A percentile compares a stretch with the other conserved stretches of the same genome.
Evolutionary conservation across 2,888 invertebrate species (phyloP).

Genomic region (Brenthis daphne): DNA sequence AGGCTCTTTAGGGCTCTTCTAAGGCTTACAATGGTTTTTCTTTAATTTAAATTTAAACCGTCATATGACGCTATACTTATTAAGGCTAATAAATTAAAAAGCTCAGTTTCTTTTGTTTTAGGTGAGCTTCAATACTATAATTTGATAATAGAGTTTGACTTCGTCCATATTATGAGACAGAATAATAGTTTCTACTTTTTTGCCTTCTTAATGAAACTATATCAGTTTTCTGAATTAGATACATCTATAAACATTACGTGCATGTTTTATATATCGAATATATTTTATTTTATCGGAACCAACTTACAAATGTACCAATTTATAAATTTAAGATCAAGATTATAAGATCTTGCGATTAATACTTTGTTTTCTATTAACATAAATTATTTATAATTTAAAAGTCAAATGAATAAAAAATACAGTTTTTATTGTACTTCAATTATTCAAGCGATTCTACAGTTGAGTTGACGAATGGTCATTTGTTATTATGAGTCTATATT

Average conservation of each 20-base stretch:
- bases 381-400: slow-evolving; percentile 60
- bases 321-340: neutral
- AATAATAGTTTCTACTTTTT: too few species aligned
- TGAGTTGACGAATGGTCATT: slow-evolving; percentile 56
- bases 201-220: too few species aligned
- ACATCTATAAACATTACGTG: too few species aligned
- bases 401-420: slow-evolving; percentile 52
- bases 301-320: too few species aligned
- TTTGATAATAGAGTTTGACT: too few species aligned
- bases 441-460: slow-evolving; percentile 57
- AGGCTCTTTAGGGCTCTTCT: neutral
- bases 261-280: too few species aligned
- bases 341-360: slow-evolving; percentile 36
- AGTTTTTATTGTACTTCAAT: slow-evolving; percentile 58
- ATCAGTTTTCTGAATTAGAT: too few species aligned
- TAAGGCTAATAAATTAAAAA: too few species aligned
- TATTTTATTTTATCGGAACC: too few species aligned
- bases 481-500: slow-evolving; percentile 57
- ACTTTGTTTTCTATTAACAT: slow-evolving; percentile 68
- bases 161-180: too few species aligned
- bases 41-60: neutral
- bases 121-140: too few species aligned
- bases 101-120: too few species aligned
- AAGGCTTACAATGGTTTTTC: neutral
- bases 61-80: neutral